These are phyloP conservation scores for Hemistola chrysoprasaria DNA, from an alignment of 2,888 invertebrate species.

Conservation along the genomic window DNA sequence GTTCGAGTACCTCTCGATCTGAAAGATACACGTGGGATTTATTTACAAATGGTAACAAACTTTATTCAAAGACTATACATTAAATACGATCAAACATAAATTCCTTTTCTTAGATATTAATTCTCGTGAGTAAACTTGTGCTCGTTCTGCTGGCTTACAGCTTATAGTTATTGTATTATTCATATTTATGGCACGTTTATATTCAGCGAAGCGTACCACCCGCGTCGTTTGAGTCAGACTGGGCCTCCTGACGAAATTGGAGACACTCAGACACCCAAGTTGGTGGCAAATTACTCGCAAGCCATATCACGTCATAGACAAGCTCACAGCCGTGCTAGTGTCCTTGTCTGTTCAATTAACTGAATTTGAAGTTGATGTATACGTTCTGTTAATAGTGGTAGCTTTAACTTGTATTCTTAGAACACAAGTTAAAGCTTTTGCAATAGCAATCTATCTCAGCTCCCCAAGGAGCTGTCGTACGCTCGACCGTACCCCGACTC, in stretches of 20 bases:
- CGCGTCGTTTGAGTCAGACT: constrained; percentile 55
- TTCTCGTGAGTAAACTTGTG: constrained; percentile 24
- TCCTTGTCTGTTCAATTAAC: constrained; percentile 12
- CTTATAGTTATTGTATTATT: too few relatives aligned
- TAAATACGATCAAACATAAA: constrained; percentile 17
- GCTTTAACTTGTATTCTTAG: constrained; percentile 44
- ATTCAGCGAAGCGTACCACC: constrained; percentile 67
- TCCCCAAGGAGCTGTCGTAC: constrained; percentile 50
- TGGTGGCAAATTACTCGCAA: constrained; percentile 41
- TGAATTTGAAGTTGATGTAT: constrained; percentile 34
- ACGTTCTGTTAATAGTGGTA: constrained; percentile 37
- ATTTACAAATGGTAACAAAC: neutral
- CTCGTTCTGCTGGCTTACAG: constrained; percentile 37
- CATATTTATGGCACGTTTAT: constrained; percentile 66
- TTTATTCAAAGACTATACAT: constrained; percentile 9
- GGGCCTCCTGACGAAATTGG: constrained; percentile 57
- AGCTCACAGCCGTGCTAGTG: constrained; percentile 27
- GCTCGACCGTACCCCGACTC: constrained; percentile 36
- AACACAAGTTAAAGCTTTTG: constrained; percentile 45
- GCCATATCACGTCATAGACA: constrained; percentile 39
- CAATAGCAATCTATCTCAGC: constrained; percentile 55
- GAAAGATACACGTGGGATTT: constrained; percentile 1
- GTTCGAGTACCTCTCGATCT: constrained; percentile 7
- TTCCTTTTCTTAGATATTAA: constrained; percentile 28
- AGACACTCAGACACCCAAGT: constrained; percentile 54